phyloP scores from a whole-genome alignment of 2,797 vertebrate genomes.

The Spinus olivaceus region DNA sequence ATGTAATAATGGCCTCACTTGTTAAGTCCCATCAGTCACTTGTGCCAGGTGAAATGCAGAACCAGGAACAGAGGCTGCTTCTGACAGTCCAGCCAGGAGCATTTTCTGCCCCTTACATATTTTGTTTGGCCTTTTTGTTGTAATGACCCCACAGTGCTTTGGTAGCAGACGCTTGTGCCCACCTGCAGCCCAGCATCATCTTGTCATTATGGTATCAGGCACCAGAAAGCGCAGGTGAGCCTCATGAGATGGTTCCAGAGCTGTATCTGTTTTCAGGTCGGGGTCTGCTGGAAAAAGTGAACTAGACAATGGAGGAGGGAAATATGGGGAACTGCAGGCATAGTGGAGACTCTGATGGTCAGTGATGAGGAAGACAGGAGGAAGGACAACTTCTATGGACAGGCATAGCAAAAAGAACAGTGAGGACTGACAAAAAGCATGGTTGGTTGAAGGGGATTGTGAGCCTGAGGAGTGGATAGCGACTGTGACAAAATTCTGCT shows the following conservation, averaged over 20 bases:
- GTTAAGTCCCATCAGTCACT: accelerated
- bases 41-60: background rate
- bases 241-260: background rate
- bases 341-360: background rate
- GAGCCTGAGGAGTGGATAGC: background rate
- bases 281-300: background rate
- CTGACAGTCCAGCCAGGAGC: accelerated
- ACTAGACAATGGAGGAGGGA: background rate
- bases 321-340: background rate
- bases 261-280: background rate
- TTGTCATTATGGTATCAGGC: background rate
- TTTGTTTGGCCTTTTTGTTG: background rate
- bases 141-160: background rate
- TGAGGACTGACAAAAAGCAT: background rate
- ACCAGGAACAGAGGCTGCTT: background rate
- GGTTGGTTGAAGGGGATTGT: background rate
- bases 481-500: background rate
- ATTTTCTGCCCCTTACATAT: background rate
- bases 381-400: background rate
- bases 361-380: background rate
- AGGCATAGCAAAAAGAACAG: background rate
- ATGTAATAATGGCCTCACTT: background rate
- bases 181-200: background rate
- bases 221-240: background rate
- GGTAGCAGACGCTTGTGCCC: background rate